Conservation (phyloP, 2,797 vertebrate species). For the Megaceryle alcyon region DNA sequence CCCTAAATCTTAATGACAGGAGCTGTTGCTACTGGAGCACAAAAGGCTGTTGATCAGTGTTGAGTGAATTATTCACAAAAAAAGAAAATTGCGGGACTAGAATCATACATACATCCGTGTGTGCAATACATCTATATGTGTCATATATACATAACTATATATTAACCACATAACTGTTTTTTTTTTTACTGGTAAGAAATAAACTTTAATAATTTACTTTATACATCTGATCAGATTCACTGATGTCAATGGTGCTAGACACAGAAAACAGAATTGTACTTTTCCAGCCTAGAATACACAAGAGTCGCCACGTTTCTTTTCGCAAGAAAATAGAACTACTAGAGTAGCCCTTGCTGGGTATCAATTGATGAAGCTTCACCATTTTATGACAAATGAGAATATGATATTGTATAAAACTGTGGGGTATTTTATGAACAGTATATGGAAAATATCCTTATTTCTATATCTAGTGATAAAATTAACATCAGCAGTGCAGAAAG, state of each 20-base stretch:
- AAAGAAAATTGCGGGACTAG: background rate
- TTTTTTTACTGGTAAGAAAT: background rate
- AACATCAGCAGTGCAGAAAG: background rate
- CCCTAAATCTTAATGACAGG: conserved; percentile 43
- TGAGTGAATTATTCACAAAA: background rate
- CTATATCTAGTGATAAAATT: background rate
- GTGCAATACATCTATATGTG: no score
- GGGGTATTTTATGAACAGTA: background rate
- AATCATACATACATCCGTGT: background rate
- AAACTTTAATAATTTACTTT: background rate
- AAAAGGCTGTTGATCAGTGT: background rate
- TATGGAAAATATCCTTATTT: background rate
- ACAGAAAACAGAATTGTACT: background rate
- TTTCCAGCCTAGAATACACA: background rate
- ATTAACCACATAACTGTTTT: background rate
- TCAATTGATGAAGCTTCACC: background rate
- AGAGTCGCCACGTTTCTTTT: background rate
- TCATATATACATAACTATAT: no score
- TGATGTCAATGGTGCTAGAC: background rate
- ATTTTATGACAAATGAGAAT: background rate
- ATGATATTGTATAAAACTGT: background rate
- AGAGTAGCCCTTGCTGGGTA: background rate
- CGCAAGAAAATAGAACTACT: background rate
- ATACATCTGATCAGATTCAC: background rate
- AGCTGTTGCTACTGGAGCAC: background rate